A percentile compares a stretch with the other conserved stretches of the same genome.
phyloP scores from a whole-genome alignment of 2,113 vertebrate species.

The Phrynosoma blainvillii region DNA sequence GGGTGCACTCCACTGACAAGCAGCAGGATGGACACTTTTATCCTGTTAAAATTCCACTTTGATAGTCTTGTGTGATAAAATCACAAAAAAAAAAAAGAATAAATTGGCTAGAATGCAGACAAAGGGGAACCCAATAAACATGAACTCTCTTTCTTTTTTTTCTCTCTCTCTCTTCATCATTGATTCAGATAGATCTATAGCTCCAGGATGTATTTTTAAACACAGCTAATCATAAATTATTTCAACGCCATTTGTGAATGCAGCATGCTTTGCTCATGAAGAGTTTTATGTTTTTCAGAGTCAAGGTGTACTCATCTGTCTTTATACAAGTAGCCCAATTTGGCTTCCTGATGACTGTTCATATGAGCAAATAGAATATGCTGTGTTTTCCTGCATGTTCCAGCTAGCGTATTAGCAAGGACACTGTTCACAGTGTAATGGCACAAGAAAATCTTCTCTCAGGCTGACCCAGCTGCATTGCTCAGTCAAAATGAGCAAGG shows the following conservation, averaged over 20 bases:
- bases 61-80: no score
- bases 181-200: background rate
- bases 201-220: conserved; percentile 9
- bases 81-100: background rate
- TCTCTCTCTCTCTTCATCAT: background rate
- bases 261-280: background rate
- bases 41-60: no score
- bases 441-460: background rate
- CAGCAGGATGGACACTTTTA: no score
- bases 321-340: fast-evolving
- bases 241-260: conserved; percentile 6
- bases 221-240: conserved; percentile 7
- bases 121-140: background rate
- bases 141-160: no score
- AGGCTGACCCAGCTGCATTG: background rate
- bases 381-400: background rate
- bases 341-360: conserved; percentile 9
- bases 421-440: background rate
- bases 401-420: conserved; percentile 19
- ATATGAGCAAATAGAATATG: background rate
- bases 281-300: background rate
- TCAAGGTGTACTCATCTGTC: background rate
- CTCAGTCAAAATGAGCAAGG: background rate
- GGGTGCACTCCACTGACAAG: no score
- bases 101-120: background rate